Conservation (phyloP, 1,140 invertebrate genomes). For the Zaprionus nigranus region DNA sequence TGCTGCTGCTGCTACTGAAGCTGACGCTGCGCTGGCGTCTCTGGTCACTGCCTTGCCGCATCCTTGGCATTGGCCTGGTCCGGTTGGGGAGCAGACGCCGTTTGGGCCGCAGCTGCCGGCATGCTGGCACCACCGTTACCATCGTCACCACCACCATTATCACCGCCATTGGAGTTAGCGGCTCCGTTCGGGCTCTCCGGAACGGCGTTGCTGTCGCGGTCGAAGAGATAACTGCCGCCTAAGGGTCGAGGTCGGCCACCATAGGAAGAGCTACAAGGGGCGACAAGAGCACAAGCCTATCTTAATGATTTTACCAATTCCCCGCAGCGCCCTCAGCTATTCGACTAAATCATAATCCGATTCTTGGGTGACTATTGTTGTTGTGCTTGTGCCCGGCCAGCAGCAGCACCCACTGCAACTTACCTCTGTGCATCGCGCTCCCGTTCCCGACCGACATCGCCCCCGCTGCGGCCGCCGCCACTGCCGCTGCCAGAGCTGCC, state of each 20-base stretch:
- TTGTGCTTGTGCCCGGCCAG: constrained; percentile 13
- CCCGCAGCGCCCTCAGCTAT: constrained; percentile 7
- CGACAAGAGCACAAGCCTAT: constrained; percentile 81
- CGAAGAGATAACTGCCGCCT: constrained; percentile 83
- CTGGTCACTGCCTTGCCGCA: constrained; percentile 33
- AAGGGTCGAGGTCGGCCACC: constrained; percentile 79
- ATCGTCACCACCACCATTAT: constrained; percentile 56
- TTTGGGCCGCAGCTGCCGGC: constrained; percentile 69
- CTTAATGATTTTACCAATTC: constrained; percentile 79
- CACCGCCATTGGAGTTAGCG: constrained; percentile 54
- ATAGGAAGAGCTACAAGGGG: constrained; percentile 84
- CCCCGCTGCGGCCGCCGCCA: constrained; percentile 47
- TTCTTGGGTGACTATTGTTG: constrained; percentile 9
- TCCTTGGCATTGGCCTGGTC: constrained; percentile 36
- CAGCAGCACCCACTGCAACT: constrained; percentile 75
- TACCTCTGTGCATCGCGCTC: constrained; percentile 81
- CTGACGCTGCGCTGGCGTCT: constrained; percentile 7
- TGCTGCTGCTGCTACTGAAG: no score
- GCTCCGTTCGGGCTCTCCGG: constrained; percentile 57
- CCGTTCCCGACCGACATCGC: constrained; percentile 45
- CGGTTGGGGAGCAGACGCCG: constrained; percentile 37
- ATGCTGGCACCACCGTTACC: constrained; percentile 50
- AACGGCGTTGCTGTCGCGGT: constrained; percentile 70
- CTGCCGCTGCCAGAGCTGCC: constrained; percentile 27
- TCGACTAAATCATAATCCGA: not conserved